Evolutionary conservation across 2,113 vertebrate genomes (phyloP).

Genomic region (Argyrosomus japonicus): DNA sequence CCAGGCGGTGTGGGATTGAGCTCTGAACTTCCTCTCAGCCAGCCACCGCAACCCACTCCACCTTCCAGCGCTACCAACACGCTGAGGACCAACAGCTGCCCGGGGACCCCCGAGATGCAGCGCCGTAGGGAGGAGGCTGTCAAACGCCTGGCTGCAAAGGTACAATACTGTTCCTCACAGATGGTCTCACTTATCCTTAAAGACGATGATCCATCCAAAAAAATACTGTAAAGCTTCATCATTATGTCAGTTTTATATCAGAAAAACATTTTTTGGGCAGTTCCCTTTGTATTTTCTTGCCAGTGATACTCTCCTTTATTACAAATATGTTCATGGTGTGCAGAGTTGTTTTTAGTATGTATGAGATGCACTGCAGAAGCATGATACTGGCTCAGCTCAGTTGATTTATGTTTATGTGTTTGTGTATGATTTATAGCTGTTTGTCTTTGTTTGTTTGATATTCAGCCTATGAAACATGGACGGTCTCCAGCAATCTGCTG

Average conservation of each 20-base stretch:
- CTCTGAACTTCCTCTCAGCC: slow-evolving; percentile 89
- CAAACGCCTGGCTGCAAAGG: slow-evolving; percentile 92
- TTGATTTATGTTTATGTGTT: slow-evolving; percentile 56
- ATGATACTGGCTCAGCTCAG: slow-evolving; percentile 8
- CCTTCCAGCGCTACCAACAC: slow-evolving; percentile 77
- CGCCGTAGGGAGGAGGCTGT: slow-evolving; percentile 86
- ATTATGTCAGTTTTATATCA: neutral
- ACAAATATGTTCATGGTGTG: slow-evolving; percentile 5
- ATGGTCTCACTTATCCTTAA: neutral
- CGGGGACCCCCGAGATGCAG: slow-evolving; percentile 85
- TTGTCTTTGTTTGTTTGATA: slow-evolving; percentile 48
- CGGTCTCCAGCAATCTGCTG: slow-evolving; percentile 3
- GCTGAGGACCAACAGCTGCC: slow-evolving; percentile 75
- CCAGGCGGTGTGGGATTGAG: slow-evolving; percentile 82
- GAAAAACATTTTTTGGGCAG: neutral
- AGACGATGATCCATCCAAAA: neutral
- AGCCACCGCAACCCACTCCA: slow-evolving; percentile 83
- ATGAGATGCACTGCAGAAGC: slow-evolving; percentile 45
- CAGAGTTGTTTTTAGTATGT: slow-evolving; percentile 44
- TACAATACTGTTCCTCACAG: slow-evolving; percentile 56
- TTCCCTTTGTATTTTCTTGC: neutral
- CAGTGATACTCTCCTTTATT: slow-evolving; percentile 15
- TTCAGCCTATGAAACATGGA: slow-evolving; percentile 42
- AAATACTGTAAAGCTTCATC: neutral
- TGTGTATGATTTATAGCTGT: slow-evolving; percentile 48